These are phyloP conservation scores for Aratinga solstitialis DNA, from an alignment of 2,797 vertebrate species.

Conservation along the genomic window DNA sequence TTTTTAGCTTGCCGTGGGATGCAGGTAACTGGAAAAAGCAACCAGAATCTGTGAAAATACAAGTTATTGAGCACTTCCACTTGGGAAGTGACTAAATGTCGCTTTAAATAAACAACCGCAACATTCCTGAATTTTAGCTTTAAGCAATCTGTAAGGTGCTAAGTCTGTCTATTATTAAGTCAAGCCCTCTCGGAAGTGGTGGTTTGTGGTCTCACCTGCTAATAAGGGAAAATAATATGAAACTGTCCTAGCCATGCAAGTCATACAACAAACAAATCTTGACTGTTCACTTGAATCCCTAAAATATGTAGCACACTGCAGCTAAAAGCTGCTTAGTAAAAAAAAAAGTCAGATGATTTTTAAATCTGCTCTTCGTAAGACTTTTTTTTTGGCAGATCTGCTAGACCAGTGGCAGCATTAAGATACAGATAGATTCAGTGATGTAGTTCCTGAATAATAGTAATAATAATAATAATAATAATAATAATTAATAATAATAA, in stretches of 20 bases:
- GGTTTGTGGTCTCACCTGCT: not conserved
- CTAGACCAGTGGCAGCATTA: not conserved
- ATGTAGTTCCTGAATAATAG: not conserved
- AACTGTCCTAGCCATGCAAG: accelerated
- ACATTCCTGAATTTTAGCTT: not conserved
- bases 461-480: not conserved
- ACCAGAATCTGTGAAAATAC: not conserved
- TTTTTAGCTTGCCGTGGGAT: not conserved
- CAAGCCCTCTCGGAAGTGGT: not conserved
- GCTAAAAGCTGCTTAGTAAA: not conserved
- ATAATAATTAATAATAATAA: not conserved
- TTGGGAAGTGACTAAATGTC: not conserved
- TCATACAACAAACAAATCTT: not conserved
- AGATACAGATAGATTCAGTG: not conserved
- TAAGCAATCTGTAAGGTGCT: not conserved
- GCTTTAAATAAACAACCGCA: not conserved
- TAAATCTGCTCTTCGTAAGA: not conserved
- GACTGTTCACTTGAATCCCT: not conserved
- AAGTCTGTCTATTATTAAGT: not conserved
- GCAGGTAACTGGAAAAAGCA: not conserved
- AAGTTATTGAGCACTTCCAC: not conserved
- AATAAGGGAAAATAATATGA: not conserved
- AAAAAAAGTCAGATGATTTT: slow-evolving; percentile 14
- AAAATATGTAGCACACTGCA: not conserved
- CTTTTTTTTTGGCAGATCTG: not conserved